Evolutionary conservation across 2,797 vertebrate species (phyloP), one percentile per base, ranked within the genome.

Genomic region (Cephalopachus bancanus): DNA sequence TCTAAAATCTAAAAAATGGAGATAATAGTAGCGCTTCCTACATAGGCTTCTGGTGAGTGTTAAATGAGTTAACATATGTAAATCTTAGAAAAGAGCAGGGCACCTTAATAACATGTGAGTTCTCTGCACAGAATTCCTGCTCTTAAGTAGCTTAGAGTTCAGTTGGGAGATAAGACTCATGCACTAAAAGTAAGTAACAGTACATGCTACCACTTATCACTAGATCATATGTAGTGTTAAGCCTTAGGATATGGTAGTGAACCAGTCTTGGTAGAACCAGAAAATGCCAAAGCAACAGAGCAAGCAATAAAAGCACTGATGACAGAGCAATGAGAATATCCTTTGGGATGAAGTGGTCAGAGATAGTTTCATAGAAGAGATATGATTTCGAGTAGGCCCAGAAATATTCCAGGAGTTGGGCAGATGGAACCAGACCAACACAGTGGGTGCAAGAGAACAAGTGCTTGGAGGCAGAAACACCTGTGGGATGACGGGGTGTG

Each of bases 1-100:
- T 87, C 83, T 64, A 24, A 33, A 79, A 95, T 49, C 37, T 44
- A 33, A 74, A 93, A 78, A 87, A 88, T 28, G 30, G 55, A 83
- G 24, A 62, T 87, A 17, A 44, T 55, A 74, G 6, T 53, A 69
- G 33, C 24, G 64, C 49, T 83, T 89, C 83, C 49, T 87, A 64
- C 26, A 64, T 17, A 72, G 72, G n/a, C 26, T 89, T 72, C 17
- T 71, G 69, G 51, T 92, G 80, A 55, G 16, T 53, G 10, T 78
- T 88, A 57, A 74, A 91, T 60, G n/a, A 57, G 30, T 64, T 83
- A 76, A 57, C 55, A 59, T 17, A 51, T 33, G 20, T 37, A 91
- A 88, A 79, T 28, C 7, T 79, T 74, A 91, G 79, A 84, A 65
- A 12, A 84, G 44, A 91, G 44, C 30, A 53, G 88, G 53, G 67